Evolutionary conservation across 2,888 invertebrate species (phyloP), one percentile per base, ranked within the genome.

Genomic region (Sesamia inferens): DNA sequence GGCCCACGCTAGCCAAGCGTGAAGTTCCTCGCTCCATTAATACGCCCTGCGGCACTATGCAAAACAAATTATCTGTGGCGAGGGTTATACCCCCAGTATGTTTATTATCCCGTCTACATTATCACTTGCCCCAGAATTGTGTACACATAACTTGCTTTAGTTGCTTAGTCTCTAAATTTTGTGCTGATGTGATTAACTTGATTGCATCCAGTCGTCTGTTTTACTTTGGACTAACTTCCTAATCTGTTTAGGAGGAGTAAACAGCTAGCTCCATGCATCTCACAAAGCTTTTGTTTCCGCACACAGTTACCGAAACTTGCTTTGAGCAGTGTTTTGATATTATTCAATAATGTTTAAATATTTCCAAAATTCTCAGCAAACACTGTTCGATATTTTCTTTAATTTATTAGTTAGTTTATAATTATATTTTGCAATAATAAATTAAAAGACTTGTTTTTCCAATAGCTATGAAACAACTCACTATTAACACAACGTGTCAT

Each of bases 11-110:
- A 92, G 87, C 62, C 87, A 90, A 90, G 90, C 91, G 92, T 94
- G 88, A 93, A 91, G 87, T 87, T 89, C 88, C 90, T 85, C 89
- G 90, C 89, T 89, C 91, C 90, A 90, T 91, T 92, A 91, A 94
- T 93, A 93, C 86, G 88, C 88, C 88, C 84, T 84, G 80, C 79
- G 78, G 77, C 80, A 83, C 80, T 80, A 81, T 81, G 74, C 73
- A 68, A 82, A 79, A 83, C 82, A 85, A 87, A 88, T 86, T 85
- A 76, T 82, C 84, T 81, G 78, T 73, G 71, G 67, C 77, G 69
- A 79, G 71, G 64, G 77, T 82, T 73, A 83, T 76, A 58, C 65
- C 74, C 71, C 68, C 71, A 76, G 71, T 71, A 79, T 81, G 85
- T 83, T 83, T 79, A 87, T 76, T 85, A 83, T 74, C 66, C 48